A percentile compares a stretch with the other conserved stretches of the same genome.
These are phyloP conservation scores for Leucoraja erinaceus DNA, from an alignment of 2,113 vertebrate species.

Conservation along the genomic window DNA sequence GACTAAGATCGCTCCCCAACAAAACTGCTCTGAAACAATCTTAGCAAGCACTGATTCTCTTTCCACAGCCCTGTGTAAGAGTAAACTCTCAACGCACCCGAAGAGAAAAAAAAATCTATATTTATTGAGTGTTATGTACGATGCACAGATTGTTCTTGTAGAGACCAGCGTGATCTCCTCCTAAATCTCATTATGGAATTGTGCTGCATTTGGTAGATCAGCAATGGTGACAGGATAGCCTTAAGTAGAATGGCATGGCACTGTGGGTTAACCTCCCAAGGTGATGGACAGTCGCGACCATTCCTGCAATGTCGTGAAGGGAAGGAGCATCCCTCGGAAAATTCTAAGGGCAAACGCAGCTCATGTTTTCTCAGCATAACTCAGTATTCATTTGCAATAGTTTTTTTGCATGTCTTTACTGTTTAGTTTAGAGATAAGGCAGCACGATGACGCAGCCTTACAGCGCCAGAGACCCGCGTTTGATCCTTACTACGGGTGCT, in stretches of 20 bases:
- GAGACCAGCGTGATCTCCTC: neutral
- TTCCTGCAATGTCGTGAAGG: neutral
- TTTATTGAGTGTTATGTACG: neutral
- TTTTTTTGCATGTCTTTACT: too few species aligned
- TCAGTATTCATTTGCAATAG: too few species aligned
- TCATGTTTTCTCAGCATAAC: too few species aligned
- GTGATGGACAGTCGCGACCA: neutral
- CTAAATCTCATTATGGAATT: neutral
- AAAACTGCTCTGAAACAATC: neutral
- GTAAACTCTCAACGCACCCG: too few species aligned
- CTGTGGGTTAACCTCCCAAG: neutral
- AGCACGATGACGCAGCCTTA: too few species aligned
- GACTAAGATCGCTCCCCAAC: neutral
- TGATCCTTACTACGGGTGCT: too few species aligned
- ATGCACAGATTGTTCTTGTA: neutral
- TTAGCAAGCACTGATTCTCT: neutral
- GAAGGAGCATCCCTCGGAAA: neutral
- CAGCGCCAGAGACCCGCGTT: too few species aligned
- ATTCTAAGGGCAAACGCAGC: neutral
- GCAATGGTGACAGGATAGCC: neutral
- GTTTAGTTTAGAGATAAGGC: too few species aligned
- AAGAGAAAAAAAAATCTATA: neutral
- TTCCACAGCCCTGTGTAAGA: neutral
- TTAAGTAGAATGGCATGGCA: neutral
- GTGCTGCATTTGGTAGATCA: neutral